Evolutionary conservation across 2,888 invertebrate species (phyloP).

Genomic region (Oeneis ivallda): DNA sequence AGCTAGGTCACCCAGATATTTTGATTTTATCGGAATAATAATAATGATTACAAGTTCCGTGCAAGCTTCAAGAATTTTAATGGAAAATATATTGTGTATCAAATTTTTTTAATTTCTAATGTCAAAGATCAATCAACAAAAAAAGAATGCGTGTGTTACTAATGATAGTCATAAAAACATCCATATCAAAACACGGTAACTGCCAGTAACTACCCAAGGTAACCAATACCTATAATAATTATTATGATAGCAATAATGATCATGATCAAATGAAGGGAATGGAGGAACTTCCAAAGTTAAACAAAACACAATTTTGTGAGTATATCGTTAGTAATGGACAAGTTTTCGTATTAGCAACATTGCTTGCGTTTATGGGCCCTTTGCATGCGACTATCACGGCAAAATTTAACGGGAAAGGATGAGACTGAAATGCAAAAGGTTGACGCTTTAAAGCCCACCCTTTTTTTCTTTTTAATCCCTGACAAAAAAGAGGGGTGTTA

Average conservation of each 20-base stretch:
- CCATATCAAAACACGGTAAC: constrained; percentile 2
- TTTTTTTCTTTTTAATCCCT: too few relatives aligned
- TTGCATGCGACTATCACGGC: constrained; percentile 67
- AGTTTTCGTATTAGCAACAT: constrained; percentile 68
- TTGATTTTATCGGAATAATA: too few relatives aligned
- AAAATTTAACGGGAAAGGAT: not conserved
- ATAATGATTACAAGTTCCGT: too few relatives aligned
- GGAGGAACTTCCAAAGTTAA: constrained; percentile 38
- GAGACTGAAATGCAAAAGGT: too few relatives aligned
- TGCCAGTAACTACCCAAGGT: constrained; percentile 13
- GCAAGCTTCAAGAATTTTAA: too few relatives aligned
- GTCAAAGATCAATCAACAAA: not conserved
- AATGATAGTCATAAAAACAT: constrained; percentile 15
- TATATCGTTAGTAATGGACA: constrained; percentile 67
- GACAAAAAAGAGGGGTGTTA: too few relatives aligned
- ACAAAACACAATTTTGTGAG: constrained; percentile 52
- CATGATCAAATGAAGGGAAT: constrained; percentile 35
- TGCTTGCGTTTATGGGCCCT: constrained; percentile 69
- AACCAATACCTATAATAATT: constrained; percentile 18
- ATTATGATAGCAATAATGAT: constrained; percentile 31
- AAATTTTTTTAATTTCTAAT: not conserved
- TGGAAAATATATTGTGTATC: too few relatives aligned
- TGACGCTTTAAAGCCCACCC: too few relatives aligned
- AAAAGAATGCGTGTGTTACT: not conserved
- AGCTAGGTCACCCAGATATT: too few relatives aligned